These are phyloP conservation scores for Dendroctonus valens DNA, from an alignment of 1,140 invertebrate genomes.

Conservation along the genomic window DNA sequence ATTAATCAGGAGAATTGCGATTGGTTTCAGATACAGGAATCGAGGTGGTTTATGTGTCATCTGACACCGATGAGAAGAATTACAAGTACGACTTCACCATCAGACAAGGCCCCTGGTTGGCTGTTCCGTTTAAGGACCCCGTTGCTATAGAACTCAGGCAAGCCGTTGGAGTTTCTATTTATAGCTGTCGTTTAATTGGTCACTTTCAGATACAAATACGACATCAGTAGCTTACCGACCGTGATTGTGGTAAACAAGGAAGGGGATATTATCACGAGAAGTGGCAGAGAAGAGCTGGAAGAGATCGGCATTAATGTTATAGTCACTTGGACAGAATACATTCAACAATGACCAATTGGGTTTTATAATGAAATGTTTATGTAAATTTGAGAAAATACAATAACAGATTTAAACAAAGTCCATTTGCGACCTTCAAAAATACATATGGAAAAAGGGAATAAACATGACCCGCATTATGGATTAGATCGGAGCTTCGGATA, in stretches of 20 bases:
- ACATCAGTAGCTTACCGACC: slow-evolving; percentile 29
- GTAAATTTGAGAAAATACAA: no score
- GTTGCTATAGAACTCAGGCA: slow-evolving; percentile 9
- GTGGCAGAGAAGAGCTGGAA: slow-evolving; percentile 31
- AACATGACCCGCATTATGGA: no score
- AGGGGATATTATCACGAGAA: slow-evolving; percentile 32
- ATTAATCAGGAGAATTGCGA: neutral
- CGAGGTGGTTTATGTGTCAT: slow-evolving; percentile 34
- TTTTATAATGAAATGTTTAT: no score
- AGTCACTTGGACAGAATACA: slow-evolving; percentile 35
- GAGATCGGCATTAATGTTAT: slow-evolving; percentile 27
- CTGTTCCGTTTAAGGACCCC: slow-evolving; percentile 23
- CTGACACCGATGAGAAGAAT: slow-evolving; percentile 24
- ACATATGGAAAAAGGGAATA: no score
- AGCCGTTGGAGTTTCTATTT: neutral
- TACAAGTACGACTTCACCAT: slow-evolving; percentile 25
- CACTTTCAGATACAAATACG: slow-evolving; percentile 23
- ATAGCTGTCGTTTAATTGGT: neutral
- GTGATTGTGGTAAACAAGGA: slow-evolving; percentile 31
- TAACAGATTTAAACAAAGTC: no score
- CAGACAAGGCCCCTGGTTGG: slow-evolving; percentile 35
- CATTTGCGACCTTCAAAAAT: no score
- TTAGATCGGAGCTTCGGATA: no score
- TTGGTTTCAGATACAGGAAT: slow-evolving; percentile 21
- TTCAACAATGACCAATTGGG: slow-evolving; percentile 22